These are phyloP conservation scores for Drosophila nasuta DNA, from an alignment of 1,140 invertebrate genomes.

Conservation along the genomic window DNA sequence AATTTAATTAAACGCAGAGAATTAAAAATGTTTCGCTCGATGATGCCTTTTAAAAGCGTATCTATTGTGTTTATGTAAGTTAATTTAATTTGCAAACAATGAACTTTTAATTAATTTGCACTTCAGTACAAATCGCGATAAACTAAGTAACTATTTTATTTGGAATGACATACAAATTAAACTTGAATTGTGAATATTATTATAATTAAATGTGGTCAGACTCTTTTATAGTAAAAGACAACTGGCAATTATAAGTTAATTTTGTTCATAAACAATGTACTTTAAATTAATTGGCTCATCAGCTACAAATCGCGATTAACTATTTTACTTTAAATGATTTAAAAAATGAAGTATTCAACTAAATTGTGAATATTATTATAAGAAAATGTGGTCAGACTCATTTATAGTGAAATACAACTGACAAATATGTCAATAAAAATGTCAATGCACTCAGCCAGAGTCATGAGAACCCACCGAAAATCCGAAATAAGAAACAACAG, in stretches of 20 bases:
- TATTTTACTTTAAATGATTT: too few species aligned
- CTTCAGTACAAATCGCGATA: too few species aligned
- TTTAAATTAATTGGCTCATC: too few species aligned
- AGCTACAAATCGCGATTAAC: too few species aligned
- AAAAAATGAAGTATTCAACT: not conserved
- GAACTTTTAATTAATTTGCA: too few species aligned
- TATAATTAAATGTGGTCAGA: conserved; percentile 52
- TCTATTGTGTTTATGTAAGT: too few species aligned
- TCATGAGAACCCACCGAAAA: conserved; percentile 19
- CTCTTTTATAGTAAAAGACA: conserved; percentile 38
- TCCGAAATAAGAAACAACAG: not conserved
- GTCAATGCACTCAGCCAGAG: conserved; percentile 64
- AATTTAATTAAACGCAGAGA: not conserved
- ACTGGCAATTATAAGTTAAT: not conserved
- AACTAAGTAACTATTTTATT: too few species aligned
- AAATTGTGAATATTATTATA: conserved; percentile 38
- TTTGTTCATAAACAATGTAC: too few species aligned
- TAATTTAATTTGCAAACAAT: too few species aligned
- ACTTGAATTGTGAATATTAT: conserved; percentile 29
- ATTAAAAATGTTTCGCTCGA: not conserved
- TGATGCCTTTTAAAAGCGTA: too few species aligned
- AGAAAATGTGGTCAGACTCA: conserved; percentile 56
- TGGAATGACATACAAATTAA: not conserved
- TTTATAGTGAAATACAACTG: conserved; percentile 32
- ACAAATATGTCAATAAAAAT: conserved; percentile 22